These are phyloP conservation scores for Heterotilapia buettikoferi DNA, from an alignment of 2,113 vertebrate species.

Conservation along the genomic window DNA sequence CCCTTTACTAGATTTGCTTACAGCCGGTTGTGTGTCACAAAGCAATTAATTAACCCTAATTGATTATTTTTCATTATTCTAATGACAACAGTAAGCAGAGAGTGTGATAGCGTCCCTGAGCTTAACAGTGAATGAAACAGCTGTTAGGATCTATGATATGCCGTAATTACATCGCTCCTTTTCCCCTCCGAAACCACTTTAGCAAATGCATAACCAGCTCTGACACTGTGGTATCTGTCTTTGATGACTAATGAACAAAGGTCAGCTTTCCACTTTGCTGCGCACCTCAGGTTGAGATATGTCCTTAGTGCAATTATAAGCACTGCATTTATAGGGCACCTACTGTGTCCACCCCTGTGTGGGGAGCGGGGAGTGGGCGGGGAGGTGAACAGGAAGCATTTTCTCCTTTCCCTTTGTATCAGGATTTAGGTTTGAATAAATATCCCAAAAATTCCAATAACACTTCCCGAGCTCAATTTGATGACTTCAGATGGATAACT, in stretches of 20 bases:
- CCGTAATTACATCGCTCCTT: constrained; percentile 34
- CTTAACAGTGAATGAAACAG: constrained; percentile 58
- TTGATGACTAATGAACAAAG: constrained; percentile 28
- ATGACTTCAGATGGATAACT: not conserved
- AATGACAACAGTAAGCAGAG: constrained; percentile 60
- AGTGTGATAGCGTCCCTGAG: constrained; percentile 26
- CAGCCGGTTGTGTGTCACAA: constrained; percentile 62
- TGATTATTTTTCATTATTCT: constrained; percentile 76
- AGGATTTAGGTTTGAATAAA: not conserved
- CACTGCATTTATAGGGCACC: not conserved
- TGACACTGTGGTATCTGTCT: constrained; percentile 7
- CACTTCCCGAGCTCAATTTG: not conserved
- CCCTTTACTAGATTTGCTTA: constrained; percentile 49
- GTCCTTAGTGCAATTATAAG: not conserved
- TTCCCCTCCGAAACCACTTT: constrained; percentile 42
- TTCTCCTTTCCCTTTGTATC: not conserved
- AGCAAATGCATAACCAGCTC: constrained; percentile 49
- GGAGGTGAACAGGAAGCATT: not conserved
- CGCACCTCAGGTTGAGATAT: not conserved
- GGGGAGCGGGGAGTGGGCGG: not conserved
- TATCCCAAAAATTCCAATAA: not conserved
- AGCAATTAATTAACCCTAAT: constrained; percentile 75
- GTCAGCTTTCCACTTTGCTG: not conserved
- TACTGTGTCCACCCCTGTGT: not conserved
- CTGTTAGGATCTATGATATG: constrained; percentile 66